A percentile compares a stretch with the other conserved stretches of the same genome.
Evolutionary conservation across 53 echinoderm and acorn worm species (phyloP).

Genomic region (Zoroaster sp.): DNA sequence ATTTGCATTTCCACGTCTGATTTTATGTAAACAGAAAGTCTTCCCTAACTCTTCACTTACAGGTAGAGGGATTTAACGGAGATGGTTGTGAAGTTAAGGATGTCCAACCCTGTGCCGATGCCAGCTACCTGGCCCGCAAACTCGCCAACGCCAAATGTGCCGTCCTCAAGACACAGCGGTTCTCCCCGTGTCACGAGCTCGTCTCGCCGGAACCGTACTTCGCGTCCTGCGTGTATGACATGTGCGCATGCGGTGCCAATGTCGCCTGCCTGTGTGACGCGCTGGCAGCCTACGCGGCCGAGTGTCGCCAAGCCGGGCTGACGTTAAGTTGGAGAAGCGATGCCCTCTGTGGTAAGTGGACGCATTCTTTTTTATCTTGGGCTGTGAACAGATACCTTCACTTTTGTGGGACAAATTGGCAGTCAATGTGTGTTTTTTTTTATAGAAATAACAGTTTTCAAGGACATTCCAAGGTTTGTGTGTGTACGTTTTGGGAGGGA

Average conservation of each 20-base stretch:
- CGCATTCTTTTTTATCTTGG: no score
- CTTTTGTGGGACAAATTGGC: no score
- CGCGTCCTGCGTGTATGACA: slow-evolving; percentile 95
- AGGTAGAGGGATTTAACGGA: slow-evolving; percentile 70
- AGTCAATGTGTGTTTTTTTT: no score
- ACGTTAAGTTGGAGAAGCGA: slow-evolving; percentile 81
- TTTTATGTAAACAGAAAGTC: background rate
- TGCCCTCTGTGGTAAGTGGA: slow-evolving; percentile 84
- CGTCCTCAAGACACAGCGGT: slow-evolving; percentile 84
- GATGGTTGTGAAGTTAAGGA: slow-evolving; percentile 89
- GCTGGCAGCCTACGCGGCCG: slow-evolving; percentile 94
- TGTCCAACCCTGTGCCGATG: slow-evolving; percentile 84
- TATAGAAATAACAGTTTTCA: no score
- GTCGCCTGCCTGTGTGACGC: slow-evolving; percentile 95
- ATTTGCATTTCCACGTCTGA: background rate
- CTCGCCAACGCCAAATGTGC: slow-evolving; percentile 94
- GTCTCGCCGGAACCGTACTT: slow-evolving; percentile 93
- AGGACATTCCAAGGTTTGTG: no score
- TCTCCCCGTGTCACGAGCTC: slow-evolving; percentile 71
- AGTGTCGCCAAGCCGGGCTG: slow-evolving; percentile 87
- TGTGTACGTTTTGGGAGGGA: no score
- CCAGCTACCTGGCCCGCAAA: slow-evolving; percentile 90
- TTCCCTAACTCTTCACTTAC: background rate
- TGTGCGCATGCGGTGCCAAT: slow-evolving; percentile 89
- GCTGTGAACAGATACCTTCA: no score